phyloP scores from a whole-genome alignment of 2,888 invertebrate genomes.

The Pristionchus maxplancki region DNA sequence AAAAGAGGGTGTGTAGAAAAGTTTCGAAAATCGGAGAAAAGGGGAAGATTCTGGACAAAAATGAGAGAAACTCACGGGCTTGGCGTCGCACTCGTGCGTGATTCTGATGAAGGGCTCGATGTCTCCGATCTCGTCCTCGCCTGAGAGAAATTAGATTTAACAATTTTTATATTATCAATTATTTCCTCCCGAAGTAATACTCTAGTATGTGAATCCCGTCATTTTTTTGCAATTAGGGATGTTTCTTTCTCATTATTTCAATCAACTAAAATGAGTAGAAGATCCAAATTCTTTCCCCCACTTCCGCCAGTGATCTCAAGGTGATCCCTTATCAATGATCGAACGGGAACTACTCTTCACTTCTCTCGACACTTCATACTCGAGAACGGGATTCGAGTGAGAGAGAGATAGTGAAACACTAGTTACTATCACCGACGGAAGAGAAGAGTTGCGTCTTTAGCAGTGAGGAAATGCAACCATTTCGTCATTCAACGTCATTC shows the following conservation, averaged over 20 bases:
- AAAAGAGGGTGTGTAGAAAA: too few species aligned
- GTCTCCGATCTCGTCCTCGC: conserved; percentile 42
- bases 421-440: neutral
- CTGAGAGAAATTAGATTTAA: neutral
- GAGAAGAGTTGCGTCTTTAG: too few species aligned
- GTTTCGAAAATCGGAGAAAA: too few species aligned
- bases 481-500: too few species aligned
- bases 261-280: too few species aligned
- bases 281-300: too few species aligned
- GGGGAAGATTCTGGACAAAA: neutral
- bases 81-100: conserved; percentile 50
- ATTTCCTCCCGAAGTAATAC: too few species aligned
- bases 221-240: too few species aligned
- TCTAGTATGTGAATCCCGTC: too few species aligned
- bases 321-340: neutral
- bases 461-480: neutral
- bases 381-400: neutral
- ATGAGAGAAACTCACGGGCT: conserved; percentile 1
- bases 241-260: too few species aligned
- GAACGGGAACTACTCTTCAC: too few species aligned
- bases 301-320: too few species aligned
- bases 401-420: neutral
- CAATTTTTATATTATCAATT: neutral
- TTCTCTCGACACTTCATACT: neutral
- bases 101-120: conserved; percentile 42